Percentiles rank a stretch among this genome's conserved stretches.
Evolutionary conservation across 1,140 invertebrate species (phyloP).

Genomic region (Ptiloglossa arizonensis): DNA sequence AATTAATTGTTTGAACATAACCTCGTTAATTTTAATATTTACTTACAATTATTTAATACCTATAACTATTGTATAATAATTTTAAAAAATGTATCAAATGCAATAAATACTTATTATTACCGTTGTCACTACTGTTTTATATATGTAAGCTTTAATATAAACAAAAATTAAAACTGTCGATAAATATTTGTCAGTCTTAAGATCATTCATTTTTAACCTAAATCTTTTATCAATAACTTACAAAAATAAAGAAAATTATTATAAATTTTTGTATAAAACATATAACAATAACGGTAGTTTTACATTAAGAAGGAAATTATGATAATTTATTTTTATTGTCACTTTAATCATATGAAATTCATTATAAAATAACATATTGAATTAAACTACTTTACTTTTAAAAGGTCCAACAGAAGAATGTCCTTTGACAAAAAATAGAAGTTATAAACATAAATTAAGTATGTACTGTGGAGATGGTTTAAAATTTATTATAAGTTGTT

Average conservation of each 20-base stretch:
- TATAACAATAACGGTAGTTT: background rate
- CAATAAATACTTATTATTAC: background rate
- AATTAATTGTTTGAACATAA: slow-evolving; percentile 7
- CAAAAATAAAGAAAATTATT: background rate
- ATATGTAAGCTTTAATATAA: background rate
- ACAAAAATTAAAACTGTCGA: background rate
- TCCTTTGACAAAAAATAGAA: slow-evolving; percentile 74
- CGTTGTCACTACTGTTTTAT: background rate
- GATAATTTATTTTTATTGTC: background rate
- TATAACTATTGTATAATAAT: background rate
- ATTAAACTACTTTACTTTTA: slow-evolving; percentile 41
- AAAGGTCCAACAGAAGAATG: slow-evolving; percentile 75
- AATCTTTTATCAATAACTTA: background rate
- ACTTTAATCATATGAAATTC: background rate
- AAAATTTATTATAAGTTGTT: slow-evolving; percentile 81
- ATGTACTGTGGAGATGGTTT: slow-evolving; percentile 78
- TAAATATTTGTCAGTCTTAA: background rate
- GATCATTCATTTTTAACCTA: background rate
- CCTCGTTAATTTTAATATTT: background rate
- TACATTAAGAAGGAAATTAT: background rate
- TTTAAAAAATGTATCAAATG: background rate
- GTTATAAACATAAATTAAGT: slow-evolving; percentile 66
- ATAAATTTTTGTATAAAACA: background rate
- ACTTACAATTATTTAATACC: slow-evolving; percentile 4
- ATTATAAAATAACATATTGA: background rate